Evolutionary conservation across 2,113 vertebrate genomes (phyloP), one percentile per base, ranked within the genome.

Genomic region (Lampris incognitus): DNA sequence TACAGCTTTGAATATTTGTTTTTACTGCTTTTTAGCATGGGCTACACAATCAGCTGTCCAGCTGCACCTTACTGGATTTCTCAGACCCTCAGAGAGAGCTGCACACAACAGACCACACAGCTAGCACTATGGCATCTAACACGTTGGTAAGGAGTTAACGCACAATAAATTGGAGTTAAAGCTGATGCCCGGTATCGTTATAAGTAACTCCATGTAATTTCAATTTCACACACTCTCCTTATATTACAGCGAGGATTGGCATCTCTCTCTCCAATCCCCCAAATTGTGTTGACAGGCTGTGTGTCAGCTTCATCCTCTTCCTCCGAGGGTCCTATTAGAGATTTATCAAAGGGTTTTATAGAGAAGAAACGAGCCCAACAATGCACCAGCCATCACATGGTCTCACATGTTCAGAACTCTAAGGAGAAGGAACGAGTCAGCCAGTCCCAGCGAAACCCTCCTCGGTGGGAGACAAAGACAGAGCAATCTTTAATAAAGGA

Each of bases 221-320:
- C 76, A 81, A 75, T 64, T 42, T 74, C 13, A 81, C 83, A 74
- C 79, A 66, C 81, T 88, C 68, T 91, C 63, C 84, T 82, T 72
- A 68, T 91, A 4, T 88, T 77, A 48, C 92, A 95, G 93, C 90
- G 62, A 78, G 88, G 88, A 70, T 69, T 59, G 68, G 68, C 78
- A 37, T 84, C 87, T 38, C 66, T 70, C 41, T 67, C 67, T 87
- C 91, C 93, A 41, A 79, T 97, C 72, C 96, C 97, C 4, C 92
- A 86, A 89, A 96, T 97, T 87, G 82, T 96, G 83, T 88, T 96
- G 92, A 97, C 95, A 37, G 90, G 94, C 69, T 96, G 94, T 64
- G 82, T 81, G 61, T 91, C 95, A 0, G 84, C 82, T 44, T 90
- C 93, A 3, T 73, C 89, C 0, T 82, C 93, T 63, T 81, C 87